A percentile compares a stretch with the other conserved stretches of the same genome.
Conservation (phyloP, 1,140 invertebrate species). For the Papilio dardanus region DNA sequence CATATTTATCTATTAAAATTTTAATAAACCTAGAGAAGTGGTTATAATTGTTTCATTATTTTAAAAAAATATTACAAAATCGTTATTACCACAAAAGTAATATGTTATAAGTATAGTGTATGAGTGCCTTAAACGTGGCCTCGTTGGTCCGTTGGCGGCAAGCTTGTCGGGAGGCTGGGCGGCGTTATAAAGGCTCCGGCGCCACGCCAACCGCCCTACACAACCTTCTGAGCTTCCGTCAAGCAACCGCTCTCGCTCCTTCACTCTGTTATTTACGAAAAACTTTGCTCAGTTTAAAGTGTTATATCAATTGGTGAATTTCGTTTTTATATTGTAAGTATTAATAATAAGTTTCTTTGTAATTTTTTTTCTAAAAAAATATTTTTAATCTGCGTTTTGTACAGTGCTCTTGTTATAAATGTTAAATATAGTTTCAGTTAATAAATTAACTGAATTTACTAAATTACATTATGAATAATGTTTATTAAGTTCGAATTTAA, state of each 20-base stretch:
- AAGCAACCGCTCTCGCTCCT: conserved; percentile 26
- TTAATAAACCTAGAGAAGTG: too few species aligned
- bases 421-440: too few species aligned
- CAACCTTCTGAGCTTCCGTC: conserved; percentile 48
- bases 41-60: too few species aligned
- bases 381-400: too few species aligned
- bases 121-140: conserved; percentile 5
- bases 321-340: conserved; percentile 31
- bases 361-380: neutral
- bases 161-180: conserved; percentile 37
- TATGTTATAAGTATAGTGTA: conserved; percentile 14
- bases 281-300: neutral
- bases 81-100: neutral
- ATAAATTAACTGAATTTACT: too few species aligned
- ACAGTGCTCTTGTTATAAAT: too few species aligned
- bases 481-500: too few species aligned
- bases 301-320: neutral
- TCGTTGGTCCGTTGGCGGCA: conserved; percentile 39
- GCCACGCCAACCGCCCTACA: conserved; percentile 50
- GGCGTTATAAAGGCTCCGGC: conserved; percentile 62
- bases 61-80: neutral
- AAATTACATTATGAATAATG: too few species aligned
- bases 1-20: too few species aligned
- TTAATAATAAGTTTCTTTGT: neutral
- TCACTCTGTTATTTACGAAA: conserved; percentile 5